Base-by-base conservation (phyloP, 2,113 vertebrate species). In the Syngnathus floridae region DNA sequence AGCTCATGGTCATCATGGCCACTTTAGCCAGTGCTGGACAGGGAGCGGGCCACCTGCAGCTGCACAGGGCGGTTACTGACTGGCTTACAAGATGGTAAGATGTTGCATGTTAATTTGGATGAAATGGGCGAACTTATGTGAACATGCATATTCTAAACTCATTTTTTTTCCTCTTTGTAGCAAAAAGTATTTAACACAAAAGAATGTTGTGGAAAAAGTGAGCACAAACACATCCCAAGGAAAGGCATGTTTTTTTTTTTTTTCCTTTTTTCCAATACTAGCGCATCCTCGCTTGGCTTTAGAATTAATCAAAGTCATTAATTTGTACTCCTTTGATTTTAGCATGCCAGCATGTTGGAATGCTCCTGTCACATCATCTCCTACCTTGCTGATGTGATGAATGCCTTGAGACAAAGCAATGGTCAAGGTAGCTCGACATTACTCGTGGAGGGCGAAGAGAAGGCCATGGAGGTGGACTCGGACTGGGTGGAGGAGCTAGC, bases 201-300 rank as follows among this genome's bases (percentile, higher is more conserved):
- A 99, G 90, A 98, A 99, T 1, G 96, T 99, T n/a, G 90, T 97
- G 66, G 97, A 99, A 86, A 99, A 99, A 89, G 94, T 98, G 86
- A 97, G 95, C 60, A 92, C 93, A 35, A 98, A 93, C 2, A 90
- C 98, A 61, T 93, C 97, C 77, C 96, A 99, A 62, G 97, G 96
- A 56, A 98, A 99, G 93, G 97, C 98, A 86, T 77, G 92, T 45
- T 65, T 54, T 38, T 63, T 5, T n/a, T n/a, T n/a, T n/a, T 48
- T 64, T 57, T 22, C 4, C 2, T 41, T 12, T 41, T 41, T 41
- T 41, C 26, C 26, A 11, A 11, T 17, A 46, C 14, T n/a, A 21
- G 48, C 19, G 48, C 17, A 21, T 54, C 13, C 11, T 5, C 5
- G 41, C 35, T n/a, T 58, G 52, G 22, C 46, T 31, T 31, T 31